Conservation (phyloP, 1,140 invertebrate genomes). For the Tetragnatha versicolor region DNA sequence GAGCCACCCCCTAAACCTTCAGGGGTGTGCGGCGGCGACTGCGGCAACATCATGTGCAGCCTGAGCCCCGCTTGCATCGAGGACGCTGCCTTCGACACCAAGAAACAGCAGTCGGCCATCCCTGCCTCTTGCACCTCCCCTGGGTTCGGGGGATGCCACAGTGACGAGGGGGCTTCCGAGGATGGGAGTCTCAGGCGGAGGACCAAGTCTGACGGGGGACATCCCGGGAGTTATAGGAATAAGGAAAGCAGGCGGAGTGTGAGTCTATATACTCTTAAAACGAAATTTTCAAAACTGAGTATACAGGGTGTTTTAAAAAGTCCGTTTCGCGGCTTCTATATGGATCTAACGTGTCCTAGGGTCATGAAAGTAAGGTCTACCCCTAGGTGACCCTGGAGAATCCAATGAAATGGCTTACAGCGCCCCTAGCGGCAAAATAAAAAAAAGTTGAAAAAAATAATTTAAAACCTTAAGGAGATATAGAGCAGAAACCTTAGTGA, state of each 20-base stretch:
- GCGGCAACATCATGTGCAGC: conserved; percentile 52
- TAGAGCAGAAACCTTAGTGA: too few relatives aligned
- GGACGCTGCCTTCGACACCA: conserved; percentile 2
- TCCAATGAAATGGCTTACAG: too few relatives aligned
- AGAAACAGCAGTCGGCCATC: background rate
- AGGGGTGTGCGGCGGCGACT: conserved; percentile 15
- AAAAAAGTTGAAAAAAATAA: too few relatives aligned
- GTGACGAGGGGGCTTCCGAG: background rate
- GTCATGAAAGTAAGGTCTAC: too few relatives aligned
- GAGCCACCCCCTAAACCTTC: background rate
- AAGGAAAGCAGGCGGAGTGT: conserved; percentile 24
- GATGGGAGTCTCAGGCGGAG: conserved; percentile 12
- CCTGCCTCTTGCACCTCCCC: background rate
- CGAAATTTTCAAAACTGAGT: too few relatives aligned
- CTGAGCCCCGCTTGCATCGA: conserved; percentile 40
- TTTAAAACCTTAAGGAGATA: too few relatives aligned
- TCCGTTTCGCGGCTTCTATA: too few relatives aligned
- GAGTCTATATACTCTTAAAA: conserved; percentile 3
- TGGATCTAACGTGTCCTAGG: too few relatives aligned
- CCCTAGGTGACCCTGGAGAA: too few relatives aligned
- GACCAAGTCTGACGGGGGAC: conserved; percentile 40
- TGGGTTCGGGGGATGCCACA: too few relatives aligned
- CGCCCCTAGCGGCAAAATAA: too few relatives aligned
- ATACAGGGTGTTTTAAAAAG: too few relatives aligned
- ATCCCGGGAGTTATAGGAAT: background rate